phyloP scores from a whole-genome alignment of 2,888 invertebrate species.

The Erebia palarica region DNA sequence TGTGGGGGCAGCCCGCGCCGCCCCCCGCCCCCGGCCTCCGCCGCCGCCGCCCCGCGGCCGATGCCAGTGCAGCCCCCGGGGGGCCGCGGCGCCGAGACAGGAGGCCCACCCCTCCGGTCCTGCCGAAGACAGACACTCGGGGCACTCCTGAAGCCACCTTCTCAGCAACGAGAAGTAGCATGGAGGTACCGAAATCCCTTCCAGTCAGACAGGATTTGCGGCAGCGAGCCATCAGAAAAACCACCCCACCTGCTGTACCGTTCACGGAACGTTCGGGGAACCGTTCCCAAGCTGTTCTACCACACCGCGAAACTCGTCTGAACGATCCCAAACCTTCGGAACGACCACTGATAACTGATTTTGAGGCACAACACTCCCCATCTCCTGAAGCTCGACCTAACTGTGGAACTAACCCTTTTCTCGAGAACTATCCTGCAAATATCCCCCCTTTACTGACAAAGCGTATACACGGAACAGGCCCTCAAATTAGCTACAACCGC shows the following conservation, averaged over 20 bases:
- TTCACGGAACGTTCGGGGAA: background rate
- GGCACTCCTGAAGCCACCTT: background rate
- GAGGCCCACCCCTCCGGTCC: background rate
- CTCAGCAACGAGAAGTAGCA: background rate
- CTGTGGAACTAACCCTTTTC: slow-evolving; percentile 8
- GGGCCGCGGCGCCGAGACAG: background rate
- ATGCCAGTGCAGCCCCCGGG: background rate
- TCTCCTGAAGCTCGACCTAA: background rate
- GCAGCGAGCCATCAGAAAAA: background rate
- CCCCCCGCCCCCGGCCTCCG: slow-evolving; percentile 26
- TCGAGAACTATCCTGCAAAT: background rate
- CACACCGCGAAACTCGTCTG: no score
- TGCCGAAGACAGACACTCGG: background rate
- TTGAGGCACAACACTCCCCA: background rate
- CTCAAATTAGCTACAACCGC: background rate
- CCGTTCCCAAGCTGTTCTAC: background rate
- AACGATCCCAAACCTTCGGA: background rate
- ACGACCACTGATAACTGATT: background rate
- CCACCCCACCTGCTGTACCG: background rate
- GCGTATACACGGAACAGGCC: background rate
- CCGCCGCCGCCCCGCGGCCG: slow-evolving; percentile 29
- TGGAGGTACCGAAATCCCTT: slow-evolving; percentile 10
- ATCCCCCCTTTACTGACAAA: background rate
- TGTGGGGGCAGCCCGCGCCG: slow-evolving; percentile 44
- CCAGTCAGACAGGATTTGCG: background rate